Evolutionary conservation across 1,140 invertebrate species (phyloP).

Genomic region (Achatina immaculata): DNA sequence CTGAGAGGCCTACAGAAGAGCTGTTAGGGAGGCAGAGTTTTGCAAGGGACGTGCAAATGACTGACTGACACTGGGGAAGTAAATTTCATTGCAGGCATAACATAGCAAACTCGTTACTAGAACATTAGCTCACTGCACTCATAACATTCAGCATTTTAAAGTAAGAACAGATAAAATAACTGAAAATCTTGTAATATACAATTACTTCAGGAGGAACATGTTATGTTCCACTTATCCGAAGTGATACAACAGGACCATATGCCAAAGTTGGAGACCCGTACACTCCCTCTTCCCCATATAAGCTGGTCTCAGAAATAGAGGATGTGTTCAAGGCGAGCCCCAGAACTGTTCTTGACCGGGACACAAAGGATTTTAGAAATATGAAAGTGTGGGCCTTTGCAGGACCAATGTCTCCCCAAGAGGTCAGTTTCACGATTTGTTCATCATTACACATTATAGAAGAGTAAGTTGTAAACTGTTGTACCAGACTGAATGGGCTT

Average conservation of each 20-base stretch:
- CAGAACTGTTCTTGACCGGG: background rate
- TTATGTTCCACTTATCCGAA: slow-evolving; percentile 27
- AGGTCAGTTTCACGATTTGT: slow-evolving; percentile 7
- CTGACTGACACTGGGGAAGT: too few species aligned
- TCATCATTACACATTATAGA: background rate
- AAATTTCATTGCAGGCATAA: too few species aligned
- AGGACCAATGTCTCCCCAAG: slow-evolving; percentile 32
- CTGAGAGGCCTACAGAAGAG: too few species aligned
- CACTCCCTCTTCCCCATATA: slow-evolving; percentile 10
- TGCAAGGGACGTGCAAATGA: too few species aligned
- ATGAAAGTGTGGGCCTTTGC: slow-evolving; percentile 34
- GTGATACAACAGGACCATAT: slow-evolving; percentile 30
- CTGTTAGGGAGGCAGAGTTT: too few species aligned
- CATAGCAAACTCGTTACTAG: too few species aligned
- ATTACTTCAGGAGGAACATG: slow-evolving; percentile 14
- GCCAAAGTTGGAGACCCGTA: slow-evolving; percentile 29
- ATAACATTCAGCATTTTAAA: too few species aligned
- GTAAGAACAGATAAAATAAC: too few species aligned
- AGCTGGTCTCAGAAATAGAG: slow-evolving; percentile 31
- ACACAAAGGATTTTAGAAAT: slow-evolving; percentile 22
- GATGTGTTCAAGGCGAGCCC: background rate
- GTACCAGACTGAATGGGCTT: background rate
- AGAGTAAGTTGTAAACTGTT: background rate
- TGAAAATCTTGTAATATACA: too few species aligned
- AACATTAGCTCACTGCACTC: too few species aligned